Conservation (phyloP, 2,113 vertebrate species). For the Furnarius figulus region DNA sequence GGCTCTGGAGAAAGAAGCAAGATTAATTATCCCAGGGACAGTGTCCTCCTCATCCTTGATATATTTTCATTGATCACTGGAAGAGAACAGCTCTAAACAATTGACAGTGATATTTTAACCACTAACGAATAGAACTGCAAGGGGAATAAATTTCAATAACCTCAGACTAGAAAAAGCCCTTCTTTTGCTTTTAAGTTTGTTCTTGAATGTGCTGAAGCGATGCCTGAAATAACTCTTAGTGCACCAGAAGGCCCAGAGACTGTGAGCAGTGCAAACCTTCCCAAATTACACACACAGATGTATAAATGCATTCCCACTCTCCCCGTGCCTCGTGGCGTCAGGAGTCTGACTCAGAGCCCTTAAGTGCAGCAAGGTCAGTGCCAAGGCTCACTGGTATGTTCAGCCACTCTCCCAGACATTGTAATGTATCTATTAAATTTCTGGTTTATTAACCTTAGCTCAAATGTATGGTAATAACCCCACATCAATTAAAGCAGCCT, state of each 20-base stretch:
- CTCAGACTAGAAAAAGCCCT: not conserved
- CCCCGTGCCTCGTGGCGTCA: slow-evolving; percentile 36
- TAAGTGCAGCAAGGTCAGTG: slow-evolving; percentile 69
- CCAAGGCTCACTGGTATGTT: slow-evolving; percentile 22
- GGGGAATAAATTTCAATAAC: not conserved
- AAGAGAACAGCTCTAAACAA: slow-evolving; percentile 6
- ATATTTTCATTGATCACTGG: slow-evolving; percentile 15
- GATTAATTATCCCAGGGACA: slow-evolving; percentile 3
- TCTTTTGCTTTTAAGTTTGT: not conserved
- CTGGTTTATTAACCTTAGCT: slow-evolving; percentile 73
- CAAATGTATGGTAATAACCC: slow-evolving; percentile 37
- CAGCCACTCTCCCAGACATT: slow-evolving; percentile 54
- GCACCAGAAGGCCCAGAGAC: slow-evolving; percentile 11
- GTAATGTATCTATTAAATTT: slow-evolving; percentile 74
- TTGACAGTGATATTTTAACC: slow-evolving; percentile 8
- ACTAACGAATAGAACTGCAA: slow-evolving; percentile 7
- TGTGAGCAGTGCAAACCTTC: slow-evolving; percentile 1
- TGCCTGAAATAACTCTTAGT: slow-evolving; percentile 17
- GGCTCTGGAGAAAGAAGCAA: not conserved
- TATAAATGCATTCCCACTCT: not conserved
- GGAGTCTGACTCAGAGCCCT: slow-evolving; percentile 64
- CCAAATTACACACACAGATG: not conserved
- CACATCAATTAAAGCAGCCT: slow-evolving; percentile 53
- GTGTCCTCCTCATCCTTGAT: slow-evolving; percentile 13
- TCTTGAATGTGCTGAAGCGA: slow-evolving; percentile 29